phyloP scores from a whole-genome alignment of 2,797 vertebrate species.

The Myotis findleyi region DNA sequence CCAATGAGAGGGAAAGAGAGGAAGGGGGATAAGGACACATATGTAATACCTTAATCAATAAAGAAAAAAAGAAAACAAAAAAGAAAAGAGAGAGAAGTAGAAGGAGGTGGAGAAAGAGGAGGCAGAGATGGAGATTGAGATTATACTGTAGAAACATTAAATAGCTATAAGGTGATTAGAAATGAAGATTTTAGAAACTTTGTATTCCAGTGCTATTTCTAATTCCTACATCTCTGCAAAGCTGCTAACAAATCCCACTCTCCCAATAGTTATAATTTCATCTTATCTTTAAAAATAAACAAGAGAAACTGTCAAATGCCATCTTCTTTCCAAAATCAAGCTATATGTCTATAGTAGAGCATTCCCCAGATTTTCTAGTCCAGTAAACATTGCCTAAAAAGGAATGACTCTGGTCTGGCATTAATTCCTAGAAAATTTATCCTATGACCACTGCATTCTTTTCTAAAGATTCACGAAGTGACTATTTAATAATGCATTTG shows the following conservation, averaged over 20 bases:
- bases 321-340: conserved; percentile 33
- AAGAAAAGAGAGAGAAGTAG: neutral
- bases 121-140: neutral
- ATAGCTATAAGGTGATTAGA: neutral
- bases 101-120: neutral
- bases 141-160: neutral
- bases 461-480: conserved; percentile 20
- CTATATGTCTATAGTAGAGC: conserved; percentile 12
- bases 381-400: conserved; percentile 64
- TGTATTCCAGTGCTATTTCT: neutral
- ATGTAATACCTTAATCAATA: too few species aligned
- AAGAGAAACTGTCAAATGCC: conserved; percentile 12
- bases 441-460: conserved; percentile 60
- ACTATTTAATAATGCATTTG: conserved; percentile 41
- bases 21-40: too few species aligned
- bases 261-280: neutral
- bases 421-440: conserved; percentile 10
- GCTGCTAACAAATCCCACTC: neutral
- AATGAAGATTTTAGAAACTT: neutral
- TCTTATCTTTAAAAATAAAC: conserved; percentile 42
- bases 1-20: too few species aligned
- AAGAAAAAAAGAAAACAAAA: too few species aligned
- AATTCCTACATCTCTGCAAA: neutral
- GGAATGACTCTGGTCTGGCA: conserved; percentile 16
- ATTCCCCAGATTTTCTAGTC: conserved; percentile 43